Evolutionary conservation across 2,888 invertebrate species (phyloP).

Genomic region (Clanis bilineata): DNA sequence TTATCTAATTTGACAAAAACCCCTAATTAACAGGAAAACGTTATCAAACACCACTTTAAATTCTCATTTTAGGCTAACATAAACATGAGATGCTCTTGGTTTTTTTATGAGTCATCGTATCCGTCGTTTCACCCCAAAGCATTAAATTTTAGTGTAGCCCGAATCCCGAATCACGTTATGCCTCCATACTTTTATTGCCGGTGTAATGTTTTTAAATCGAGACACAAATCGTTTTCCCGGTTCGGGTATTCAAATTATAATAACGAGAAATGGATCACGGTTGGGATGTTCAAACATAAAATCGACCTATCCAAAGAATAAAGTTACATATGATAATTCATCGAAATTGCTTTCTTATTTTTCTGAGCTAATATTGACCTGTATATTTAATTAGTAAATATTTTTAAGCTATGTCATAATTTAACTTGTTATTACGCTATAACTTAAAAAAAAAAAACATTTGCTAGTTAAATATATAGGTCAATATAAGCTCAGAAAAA

Average conservation of each 20-base stretch:
- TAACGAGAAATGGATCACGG: neutral
- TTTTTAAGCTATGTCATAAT: no score
- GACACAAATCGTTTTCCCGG: constrained; percentile 2
- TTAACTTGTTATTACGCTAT: no score
- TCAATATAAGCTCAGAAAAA: no score
- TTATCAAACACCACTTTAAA: neutral
- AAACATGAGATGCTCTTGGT: neutral
- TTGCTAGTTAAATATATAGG: no score
- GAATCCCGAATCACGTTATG: constrained; percentile 10
- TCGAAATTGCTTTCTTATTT: no score
- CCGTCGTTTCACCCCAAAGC: constrained; percentile 7
- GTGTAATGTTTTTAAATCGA: constrained; percentile 8
- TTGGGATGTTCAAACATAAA: neutral
- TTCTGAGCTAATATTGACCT: no score
- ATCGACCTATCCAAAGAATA: no score
- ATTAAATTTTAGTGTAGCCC: constrained; percentile 8
- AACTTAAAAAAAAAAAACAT: no score
- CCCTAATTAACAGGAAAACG: neutral
- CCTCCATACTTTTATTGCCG: constrained; percentile 8
- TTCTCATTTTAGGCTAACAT: neutral
- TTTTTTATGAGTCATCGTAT: constrained; percentile 12
- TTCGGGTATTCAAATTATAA: neutral
- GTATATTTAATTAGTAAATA: no score
- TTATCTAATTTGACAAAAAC: neutral
- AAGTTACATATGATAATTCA: no score